phyloP scores from a whole-genome alignment of 1,140 invertebrate species.

The Probaryconus sp. region DNA sequence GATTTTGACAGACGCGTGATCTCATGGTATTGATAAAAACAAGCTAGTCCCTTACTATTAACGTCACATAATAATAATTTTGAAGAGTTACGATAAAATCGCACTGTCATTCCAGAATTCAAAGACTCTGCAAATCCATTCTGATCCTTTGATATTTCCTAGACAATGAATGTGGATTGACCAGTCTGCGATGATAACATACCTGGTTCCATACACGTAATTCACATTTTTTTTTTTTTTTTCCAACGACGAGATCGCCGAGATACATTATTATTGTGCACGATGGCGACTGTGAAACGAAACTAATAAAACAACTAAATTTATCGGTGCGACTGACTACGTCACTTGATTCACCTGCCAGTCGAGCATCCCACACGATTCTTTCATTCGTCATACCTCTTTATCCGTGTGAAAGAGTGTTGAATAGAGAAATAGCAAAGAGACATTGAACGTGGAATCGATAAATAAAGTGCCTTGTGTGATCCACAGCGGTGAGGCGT shows the following conservation, averaged over 20 bases:
- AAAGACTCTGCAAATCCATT: slow-evolving; percentile 11
- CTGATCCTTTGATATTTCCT: slow-evolving; percentile 17
- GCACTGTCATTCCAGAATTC: slow-evolving; percentile 7
- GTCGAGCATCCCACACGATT: slow-evolving; percentile 33
- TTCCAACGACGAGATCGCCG: slow-evolving; percentile 6
- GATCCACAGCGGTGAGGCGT: slow-evolving; percentile 18
- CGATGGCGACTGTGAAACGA: background rate
- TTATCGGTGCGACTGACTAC: background rate
- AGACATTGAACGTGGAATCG: slow-evolving; percentile 23
- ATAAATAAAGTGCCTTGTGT: slow-evolving; percentile 31
- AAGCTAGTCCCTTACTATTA: too few species aligned
- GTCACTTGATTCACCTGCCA: slow-evolving; percentile 49
- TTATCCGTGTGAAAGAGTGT: slow-evolving; percentile 9
- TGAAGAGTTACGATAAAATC: slow-evolving; percentile 15
- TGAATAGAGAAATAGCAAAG: slow-evolving; percentile 12
- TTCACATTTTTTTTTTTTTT: slow-evolving; percentile 34
- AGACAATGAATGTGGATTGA: slow-evolving; percentile 25
- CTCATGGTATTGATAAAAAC: too few species aligned
- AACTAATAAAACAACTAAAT: slow-evolving; percentile 30
- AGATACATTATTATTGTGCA: slow-evolving; percentile 5
- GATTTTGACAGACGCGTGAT: too few species aligned
- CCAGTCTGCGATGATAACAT: slow-evolving; percentile 1
- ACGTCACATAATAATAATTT: too few species aligned
- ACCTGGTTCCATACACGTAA: background rate
- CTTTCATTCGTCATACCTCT: slow-evolving; percentile 24